phyloP scores from a whole-genome alignment of 2,797 vertebrate genomes.

The Fringilla coelebs region DNA sequence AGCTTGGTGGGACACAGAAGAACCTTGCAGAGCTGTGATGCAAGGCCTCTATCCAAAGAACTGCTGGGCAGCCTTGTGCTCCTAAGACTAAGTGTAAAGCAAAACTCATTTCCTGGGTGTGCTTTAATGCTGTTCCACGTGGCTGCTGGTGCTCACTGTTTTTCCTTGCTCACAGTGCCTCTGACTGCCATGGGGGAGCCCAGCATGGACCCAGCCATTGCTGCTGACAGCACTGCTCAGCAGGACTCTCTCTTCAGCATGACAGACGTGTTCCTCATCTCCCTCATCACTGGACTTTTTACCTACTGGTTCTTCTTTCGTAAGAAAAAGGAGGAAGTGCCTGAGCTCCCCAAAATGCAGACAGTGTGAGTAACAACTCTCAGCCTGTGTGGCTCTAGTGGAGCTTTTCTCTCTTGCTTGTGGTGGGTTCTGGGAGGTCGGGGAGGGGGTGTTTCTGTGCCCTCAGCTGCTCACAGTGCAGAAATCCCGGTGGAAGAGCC shows the following conservation, averaged over 20 bases:
- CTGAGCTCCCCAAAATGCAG: slow-evolving; percentile 87
- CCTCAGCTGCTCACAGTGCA: accelerated
- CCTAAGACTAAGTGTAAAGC: not conserved
- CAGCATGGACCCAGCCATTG: slow-evolving; percentile 37
- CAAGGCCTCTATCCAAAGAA: not conserved
- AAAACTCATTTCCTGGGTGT: not conserved
- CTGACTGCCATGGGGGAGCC: slow-evolving; percentile 72
- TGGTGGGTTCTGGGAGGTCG: not conserved
- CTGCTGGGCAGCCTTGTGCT: not conserved
- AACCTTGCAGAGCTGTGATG: not conserved
- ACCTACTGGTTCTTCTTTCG: slow-evolving; percentile 93
- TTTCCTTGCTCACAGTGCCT: slow-evolving; percentile 2
- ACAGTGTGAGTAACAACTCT: slow-evolving; percentile 64
- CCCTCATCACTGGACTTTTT: slow-evolving; percentile 83
- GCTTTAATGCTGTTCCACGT: not conserved
- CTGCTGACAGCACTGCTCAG: slow-evolving; percentile 17
- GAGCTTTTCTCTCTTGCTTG: not conserved
- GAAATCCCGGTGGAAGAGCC: not conserved
- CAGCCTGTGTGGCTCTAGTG: accelerated
- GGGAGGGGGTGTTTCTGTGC: not conserved
- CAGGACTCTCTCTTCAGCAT: slow-evolving; percentile 83
- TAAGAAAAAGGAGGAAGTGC: slow-evolving; percentile 89
- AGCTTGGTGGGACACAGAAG: not conserved
- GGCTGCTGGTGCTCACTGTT: not conserved
- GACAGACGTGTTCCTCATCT: slow-evolving; percentile 87